Conservation (phyloP, 2,113 vertebrate genomes). For the Neodon shergylaensis region DNA sequence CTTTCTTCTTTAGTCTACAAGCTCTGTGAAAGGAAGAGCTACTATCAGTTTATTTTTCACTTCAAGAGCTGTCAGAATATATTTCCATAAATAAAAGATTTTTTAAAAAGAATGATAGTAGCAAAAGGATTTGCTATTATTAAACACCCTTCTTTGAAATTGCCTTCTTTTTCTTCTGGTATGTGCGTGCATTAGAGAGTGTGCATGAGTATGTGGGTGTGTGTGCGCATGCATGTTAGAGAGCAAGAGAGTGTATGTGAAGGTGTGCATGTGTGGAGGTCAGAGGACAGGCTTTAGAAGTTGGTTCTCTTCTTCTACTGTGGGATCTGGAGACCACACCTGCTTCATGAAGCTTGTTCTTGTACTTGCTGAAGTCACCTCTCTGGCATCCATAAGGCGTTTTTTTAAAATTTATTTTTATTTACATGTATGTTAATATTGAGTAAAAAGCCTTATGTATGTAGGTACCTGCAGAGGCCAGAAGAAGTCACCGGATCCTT, state of each 20-base stretch:
- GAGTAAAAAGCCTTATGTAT: background rate
- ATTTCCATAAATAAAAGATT: background rate
- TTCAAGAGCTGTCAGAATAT: slow-evolving; percentile 30
- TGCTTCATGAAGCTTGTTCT: background rate
- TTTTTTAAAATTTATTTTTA: background rate
- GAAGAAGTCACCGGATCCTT: background rate
- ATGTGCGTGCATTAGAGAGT: background rate
- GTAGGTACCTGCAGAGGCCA: background rate
- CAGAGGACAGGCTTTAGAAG: background rate
- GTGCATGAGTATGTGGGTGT: background rate
- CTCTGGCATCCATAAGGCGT: background rate
- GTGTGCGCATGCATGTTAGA: background rate
- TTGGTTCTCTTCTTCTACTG: background rate
- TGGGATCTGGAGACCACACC: background rate
- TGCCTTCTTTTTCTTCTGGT: background rate
- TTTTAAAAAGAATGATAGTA: background rate
- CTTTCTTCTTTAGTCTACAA: slow-evolving; percentile 99
- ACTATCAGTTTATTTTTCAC: slow-evolving; percentile 67
- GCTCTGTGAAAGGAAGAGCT: slow-evolving; percentile 88
- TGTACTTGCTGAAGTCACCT: background rate
- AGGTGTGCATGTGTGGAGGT: background rate
- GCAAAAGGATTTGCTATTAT: background rate
- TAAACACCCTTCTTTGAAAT: background rate
- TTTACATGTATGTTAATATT: background rate
- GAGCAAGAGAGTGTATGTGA: background rate